Base-by-base conservation (phyloP, 2,113 vertebrate species). In the Chitala chitala region DNA sequence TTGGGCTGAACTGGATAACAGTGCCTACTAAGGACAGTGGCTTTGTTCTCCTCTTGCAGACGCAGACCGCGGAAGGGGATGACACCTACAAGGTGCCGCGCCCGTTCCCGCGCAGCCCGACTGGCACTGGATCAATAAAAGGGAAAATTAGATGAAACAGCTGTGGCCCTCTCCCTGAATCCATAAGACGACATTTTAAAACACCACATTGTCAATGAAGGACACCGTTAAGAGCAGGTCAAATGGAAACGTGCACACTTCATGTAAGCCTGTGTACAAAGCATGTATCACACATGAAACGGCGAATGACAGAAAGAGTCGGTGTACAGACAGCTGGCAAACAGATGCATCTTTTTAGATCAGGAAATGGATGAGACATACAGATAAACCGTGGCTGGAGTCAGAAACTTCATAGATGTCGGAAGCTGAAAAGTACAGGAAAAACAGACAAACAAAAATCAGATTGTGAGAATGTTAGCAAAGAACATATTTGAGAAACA, bases 201-300 rank as follows among this genome's bases (percentile, higher is more conserved):
- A 59, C 15, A 12, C 29, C 56, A 33, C 56, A 63, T 36, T 63
- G 33, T 63, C 59, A 63, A 63, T 33, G 38, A 63, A 63, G 59
- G 59, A 63, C 15, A n/a, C n/a, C n/a, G 2, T 63, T 29, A 36
- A 33, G 59, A 63, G 31, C 59, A 63, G 59, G 59, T 38, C 59
- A 38, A 36, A 33, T 33, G n/a, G 59, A 63, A 63, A 63, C n/a
- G n/a, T 63, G 59, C 31, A 63, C 38, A 38, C 33, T 38, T 63
- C 59, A 63, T 9, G 20, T 29, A 29, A 38, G 59, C 59, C 31
- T 33, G 59, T 36, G n/a, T n/a, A n/a, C n/a, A n/a, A n/a, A n/a
- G n/a, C n/a, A n/a, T n/a, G n/a, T n/a, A n/a, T n/a, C 12, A 63
- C 31, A 63, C 44, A 46, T 46, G 44, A 46, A 46, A 46, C 12